Conservation (phyloP, 1,140 invertebrate genomes). For the Condylostylus longicornis region DNA sequence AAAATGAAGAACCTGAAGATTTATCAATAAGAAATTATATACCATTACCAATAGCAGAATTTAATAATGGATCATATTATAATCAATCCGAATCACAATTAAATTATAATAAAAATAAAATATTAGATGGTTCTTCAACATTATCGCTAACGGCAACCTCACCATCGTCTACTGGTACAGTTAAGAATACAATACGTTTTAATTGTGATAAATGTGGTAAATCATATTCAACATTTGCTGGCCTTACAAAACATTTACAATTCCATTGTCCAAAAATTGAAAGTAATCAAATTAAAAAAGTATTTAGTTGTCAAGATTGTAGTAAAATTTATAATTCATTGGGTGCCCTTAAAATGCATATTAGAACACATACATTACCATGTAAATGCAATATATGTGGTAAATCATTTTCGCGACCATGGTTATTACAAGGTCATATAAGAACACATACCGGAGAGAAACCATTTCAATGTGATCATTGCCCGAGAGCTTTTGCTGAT, state of each 20-base stretch:
- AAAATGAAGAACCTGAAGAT: slow-evolving; percentile 30
- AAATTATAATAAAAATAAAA: no score
- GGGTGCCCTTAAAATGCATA: slow-evolving; percentile 52
- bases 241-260: slow-evolving; percentile 86
- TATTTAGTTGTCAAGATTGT: slow-evolving; percentile 36
- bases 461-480: slow-evolving; percentile 89
- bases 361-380: slow-evolving; percentile 69
- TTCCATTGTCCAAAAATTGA: slow-evolving; percentile 70
- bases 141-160: background rate
- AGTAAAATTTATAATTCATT: slow-evolving; percentile 38
- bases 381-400: slow-evolving; percentile 94
- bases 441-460: slow-evolving; percentile 81
- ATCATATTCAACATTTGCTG: slow-evolving; percentile 90
- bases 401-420: slow-evolving; percentile 92
- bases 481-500: slow-evolving; percentile 91
- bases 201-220: slow-evolving; percentile 86
- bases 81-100: no score
- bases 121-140: slow-evolving; percentile 19
- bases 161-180: background rate
- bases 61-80: no score
- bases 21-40: slow-evolving; percentile 27
- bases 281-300: slow-evolving; percentile 36
- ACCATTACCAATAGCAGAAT: slow-evolving; percentile 20
- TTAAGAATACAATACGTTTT: slow-evolving; percentile 40
- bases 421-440: slow-evolving; percentile 90